phyloP scores from a whole-genome alignment of 1,140 invertebrate species.

The Phymorhynchus buccinoides region DNA sequence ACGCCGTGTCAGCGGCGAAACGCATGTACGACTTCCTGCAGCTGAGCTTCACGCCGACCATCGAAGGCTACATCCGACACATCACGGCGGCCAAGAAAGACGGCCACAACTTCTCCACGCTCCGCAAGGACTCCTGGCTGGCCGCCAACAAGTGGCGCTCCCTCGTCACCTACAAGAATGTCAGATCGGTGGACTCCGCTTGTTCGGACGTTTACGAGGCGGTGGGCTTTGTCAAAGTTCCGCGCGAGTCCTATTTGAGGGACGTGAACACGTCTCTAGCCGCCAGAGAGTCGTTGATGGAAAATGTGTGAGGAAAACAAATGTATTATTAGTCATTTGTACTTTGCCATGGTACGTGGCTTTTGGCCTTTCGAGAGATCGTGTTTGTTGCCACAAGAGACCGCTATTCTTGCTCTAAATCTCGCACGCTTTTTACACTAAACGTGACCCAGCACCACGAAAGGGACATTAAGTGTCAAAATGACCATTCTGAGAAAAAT shows the following conservation, averaged over 20 bases:
- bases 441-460: too few species aligned
- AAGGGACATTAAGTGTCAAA: background rate
- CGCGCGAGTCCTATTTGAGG: conserved; percentile 29
- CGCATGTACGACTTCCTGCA: conserved; percentile 37
- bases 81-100: conserved; percentile 34
- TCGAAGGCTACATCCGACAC: conserved; percentile 33
- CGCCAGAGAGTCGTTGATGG: conserved; percentile 14
- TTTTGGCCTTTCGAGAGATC: too few species aligned
- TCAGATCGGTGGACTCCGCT: conserved; percentile 28
- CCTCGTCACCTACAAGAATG: conserved; percentile 37
- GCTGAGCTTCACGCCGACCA: conserved; percentile 24
- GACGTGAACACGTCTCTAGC: conserved; percentile 36
- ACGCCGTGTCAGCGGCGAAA: conserved; percentile 21
- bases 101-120: conserved; percentile 39
- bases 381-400: too few species aligned
- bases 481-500: background rate
- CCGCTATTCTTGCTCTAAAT: too few species aligned
- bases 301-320: conserved; percentile 1
- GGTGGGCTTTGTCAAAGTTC: conserved; percentile 36
- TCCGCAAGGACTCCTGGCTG: conserved; percentile 33
- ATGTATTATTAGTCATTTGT: too few species aligned
- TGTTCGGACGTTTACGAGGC: conserved; percentile 37
- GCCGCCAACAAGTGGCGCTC: conserved; percentile 37
- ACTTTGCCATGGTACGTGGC: background rate
- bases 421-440: too few species aligned